These are phyloP conservation scores for Pomacea canaliculata DNA, from an alignment of 2,888 invertebrate genomes.

Conservation along the genomic window DNA sequence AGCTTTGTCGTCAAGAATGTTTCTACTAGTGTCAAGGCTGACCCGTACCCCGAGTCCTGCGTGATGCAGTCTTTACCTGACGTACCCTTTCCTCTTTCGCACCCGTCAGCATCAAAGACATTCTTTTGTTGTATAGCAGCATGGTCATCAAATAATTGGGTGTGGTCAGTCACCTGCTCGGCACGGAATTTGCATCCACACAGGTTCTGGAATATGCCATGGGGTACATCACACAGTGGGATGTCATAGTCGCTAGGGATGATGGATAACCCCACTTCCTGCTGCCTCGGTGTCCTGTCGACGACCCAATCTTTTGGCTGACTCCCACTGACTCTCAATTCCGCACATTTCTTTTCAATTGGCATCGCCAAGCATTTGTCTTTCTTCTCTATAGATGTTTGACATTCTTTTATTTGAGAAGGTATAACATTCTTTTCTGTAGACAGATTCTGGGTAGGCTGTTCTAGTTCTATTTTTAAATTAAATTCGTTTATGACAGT, in stretches of 20 bases:
- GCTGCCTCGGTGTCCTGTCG: neutral
- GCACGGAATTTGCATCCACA: slow-evolving; percentile 24
- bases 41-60: slow-evolving; percentile 5
- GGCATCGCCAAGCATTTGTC: too few relatives aligned
- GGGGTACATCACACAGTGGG: slow-evolving; percentile 25
- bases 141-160: neutral
- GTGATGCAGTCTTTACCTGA: neutral
- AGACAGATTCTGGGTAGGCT: too few relatives aligned
- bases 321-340: too few relatives aligned
- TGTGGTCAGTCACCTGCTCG: too few relatives aligned
- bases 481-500: slow-evolving; percentile 14
- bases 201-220: slow-evolving; percentile 24
- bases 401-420: too few relatives aligned
- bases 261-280: slow-evolving; percentile 27
- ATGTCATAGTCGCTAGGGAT: slow-evolving; percentile 25
- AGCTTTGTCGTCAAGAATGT: slow-evolving; percentile 15
- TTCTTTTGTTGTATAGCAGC: neutral
- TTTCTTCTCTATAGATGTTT: too few relatives aligned
- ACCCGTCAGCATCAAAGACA: neutral
- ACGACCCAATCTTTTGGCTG: too few relatives aligned
- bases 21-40: slow-evolving; percentile 3
- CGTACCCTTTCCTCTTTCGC: neutral
- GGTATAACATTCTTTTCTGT: neutral
- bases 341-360: too few relatives aligned
- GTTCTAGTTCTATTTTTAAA: slow-evolving; percentile 11